Evolutionary conservation across 2,888 invertebrate species (phyloP), one percentile per base, ranked within the genome.

Genomic region (Drosophila mettleri): DNA sequence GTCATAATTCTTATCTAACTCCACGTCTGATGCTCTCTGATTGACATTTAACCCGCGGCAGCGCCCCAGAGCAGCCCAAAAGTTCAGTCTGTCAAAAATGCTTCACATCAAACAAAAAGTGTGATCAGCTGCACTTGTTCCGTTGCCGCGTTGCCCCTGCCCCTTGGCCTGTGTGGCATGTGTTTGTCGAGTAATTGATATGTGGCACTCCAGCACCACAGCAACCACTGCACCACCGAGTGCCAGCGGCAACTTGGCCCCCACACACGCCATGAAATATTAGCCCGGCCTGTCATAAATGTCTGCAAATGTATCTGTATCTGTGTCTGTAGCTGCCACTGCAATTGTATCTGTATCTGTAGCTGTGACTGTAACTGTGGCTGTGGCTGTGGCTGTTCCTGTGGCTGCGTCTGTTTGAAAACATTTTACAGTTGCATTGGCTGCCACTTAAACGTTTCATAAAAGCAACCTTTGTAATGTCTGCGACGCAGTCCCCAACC

Each of bases 131-230:
- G 89, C 88, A 88, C 88, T 86, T 88, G 87, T 57, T 55, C 46
- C 41, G 63, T 31, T 12, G 20, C 41, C 41, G 45, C 51, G 16
- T 14, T 12, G 51, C 59, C 55, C 54, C 22, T 45, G 58, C 51
- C 27, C 46, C 16, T 33, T 36, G 41, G 57, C 46, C 51, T 70
- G 68, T 66, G 68, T 69, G 78, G 80, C 86, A 84, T 90, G 85
- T 90, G 89, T 90, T 91, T 91, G 85, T 84, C 75, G 74, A 87
- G 90, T 90, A 90, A 90, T 90, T 91, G 91, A 90, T 91, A 91
- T 88, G 45, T 45, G 88, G 86, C 88, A 90, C 90, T 43, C 54
- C 41, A 12, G 33, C 54, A 81, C 67, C 43, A 83, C 66, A 33
- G 43, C 36, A 67, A 69, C 51, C 69, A 58, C 66, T 52, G 54